Evolutionary conservation across 2,888 invertebrate genomes (phyloP).

Genomic region (Epirrhoe alternata): DNA sequence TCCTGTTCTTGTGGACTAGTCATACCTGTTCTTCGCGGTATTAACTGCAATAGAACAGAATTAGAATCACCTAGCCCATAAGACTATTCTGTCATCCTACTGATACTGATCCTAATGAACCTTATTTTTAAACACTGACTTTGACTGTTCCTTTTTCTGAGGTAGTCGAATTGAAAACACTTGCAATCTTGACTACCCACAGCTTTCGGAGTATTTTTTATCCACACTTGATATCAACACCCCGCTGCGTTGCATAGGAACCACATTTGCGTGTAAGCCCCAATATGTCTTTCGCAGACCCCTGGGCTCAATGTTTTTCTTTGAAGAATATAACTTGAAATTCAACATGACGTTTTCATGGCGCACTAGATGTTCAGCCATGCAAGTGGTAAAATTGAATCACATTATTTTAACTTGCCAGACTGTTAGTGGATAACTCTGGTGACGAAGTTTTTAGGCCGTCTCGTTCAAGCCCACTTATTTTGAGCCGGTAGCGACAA

Average conservation of each 20-base stretch:
- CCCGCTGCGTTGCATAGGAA: slow-evolving; percentile 51
- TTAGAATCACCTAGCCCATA: too few relatives aligned
- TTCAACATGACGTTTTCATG: neutral
- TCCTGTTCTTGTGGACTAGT: too few relatives aligned
- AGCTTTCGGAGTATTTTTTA: slow-evolving; percentile 16
- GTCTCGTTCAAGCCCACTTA: too few relatives aligned
- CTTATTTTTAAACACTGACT: too few relatives aligned
- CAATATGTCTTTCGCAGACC: slow-evolving; percentile 36
- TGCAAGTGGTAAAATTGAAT: neutral
- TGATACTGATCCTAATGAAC: too few relatives aligned
- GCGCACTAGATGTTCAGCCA: neutral
- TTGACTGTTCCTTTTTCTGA: neutral
- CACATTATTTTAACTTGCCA: too few relatives aligned
- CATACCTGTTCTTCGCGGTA: too few relatives aligned
- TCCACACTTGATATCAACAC: slow-evolving; percentile 21
- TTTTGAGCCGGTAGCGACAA: too few relatives aligned
- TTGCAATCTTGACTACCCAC: slow-evolving; percentile 35
- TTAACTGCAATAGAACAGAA: too few relatives aligned
- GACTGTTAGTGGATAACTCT: too few relatives aligned
- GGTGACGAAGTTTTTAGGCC: too few relatives aligned
- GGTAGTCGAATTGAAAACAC: slow-evolving; percentile 9
- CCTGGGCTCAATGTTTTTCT: slow-evolving; percentile 16
- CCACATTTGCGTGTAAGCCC: slow-evolving; percentile 46
- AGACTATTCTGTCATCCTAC: too few relatives aligned
- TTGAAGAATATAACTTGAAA: neutral